Evolutionary conservation across 1,140 invertebrate species (phyloP).

Genomic region (Mizuhopecten yessoensis): DNA sequence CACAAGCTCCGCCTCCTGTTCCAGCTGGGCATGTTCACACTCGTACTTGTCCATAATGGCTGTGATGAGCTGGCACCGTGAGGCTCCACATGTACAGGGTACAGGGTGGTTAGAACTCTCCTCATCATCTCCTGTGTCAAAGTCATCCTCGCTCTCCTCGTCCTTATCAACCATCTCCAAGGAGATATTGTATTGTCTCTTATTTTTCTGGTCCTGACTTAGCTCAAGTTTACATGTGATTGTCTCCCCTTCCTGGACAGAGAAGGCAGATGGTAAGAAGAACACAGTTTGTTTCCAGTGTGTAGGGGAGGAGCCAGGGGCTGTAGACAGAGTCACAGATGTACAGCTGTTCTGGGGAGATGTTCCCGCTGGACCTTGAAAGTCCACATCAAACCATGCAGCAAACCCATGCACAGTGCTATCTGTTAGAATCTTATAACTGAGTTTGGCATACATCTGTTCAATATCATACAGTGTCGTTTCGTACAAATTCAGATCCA

Average conservation of each 20-base stretch:
- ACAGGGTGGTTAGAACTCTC: constrained; percentile 71
- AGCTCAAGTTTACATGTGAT: constrained; percentile 67
- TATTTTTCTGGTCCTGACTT: constrained; percentile 70
- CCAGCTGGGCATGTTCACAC: constrained; percentile 71
- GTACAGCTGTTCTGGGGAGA: constrained; percentile 46
- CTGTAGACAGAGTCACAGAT: constrained; percentile 68
- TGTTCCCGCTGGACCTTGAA: constrained; percentile 61
- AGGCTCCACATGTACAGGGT: constrained; percentile 76
- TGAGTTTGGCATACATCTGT: constrained; percentile 66
- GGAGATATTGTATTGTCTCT: constrained; percentile 78
- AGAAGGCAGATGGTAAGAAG: constrained; percentile 87
- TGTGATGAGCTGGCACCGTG: constrained; percentile 71
- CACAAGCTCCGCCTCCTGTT: constrained; percentile 72
- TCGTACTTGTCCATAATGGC: constrained; percentile 76
- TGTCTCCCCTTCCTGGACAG: constrained; percentile 65
- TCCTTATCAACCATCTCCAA: constrained; percentile 68
- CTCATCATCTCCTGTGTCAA: constrained; percentile 66
- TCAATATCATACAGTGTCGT: constrained; percentile 72
- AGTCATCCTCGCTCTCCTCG: constrained; percentile 65
- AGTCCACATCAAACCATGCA: constrained; percentile 80
- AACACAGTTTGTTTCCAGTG: constrained; percentile 99
- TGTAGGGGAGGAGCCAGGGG: constrained; percentile 88
- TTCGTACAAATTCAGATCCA: constrained; percentile 76
- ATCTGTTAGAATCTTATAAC: constrained; percentile 67
- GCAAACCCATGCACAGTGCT: constrained; percentile 78